Base-by-base conservation (phyloP, 2,888 invertebrate genomes). In the Tachina lurida region DNA sequence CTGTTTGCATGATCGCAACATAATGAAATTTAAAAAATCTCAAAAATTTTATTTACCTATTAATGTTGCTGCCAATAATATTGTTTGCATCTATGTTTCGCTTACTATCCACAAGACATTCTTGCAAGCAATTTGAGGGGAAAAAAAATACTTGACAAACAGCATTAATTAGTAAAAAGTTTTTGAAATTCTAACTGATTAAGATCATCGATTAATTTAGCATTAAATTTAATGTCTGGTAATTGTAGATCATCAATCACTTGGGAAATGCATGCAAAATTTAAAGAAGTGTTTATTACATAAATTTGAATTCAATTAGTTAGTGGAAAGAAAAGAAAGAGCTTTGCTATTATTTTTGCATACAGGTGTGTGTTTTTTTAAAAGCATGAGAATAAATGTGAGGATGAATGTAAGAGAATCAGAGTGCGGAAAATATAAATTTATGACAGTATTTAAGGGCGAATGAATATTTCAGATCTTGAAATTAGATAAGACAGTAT, bases 141-240 rank as follows among this genome's bases (percentile, higher is more conserved):
- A 13, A 45, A 47, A 65, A 56, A 12, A 47, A 58, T 15, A 62
- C 9, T 15, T 56, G 2, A 39, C 1, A 54, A 65, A 58, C 17
- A 62, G 54, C 74, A 68, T 58, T 77, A 82, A 82, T 82, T 85
- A 75, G 71, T 79, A 82, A 82, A 71, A 82, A 71, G 74, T 82
- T 86, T 86, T 86, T 86, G 82, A 86, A 86, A 86, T 86, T 82
- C 70, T 86, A 86, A 86, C 85, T 86, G 82, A 86, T 79, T 79
- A 82, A 86, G 85, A 86, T 86, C 85, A 86, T 86, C 85, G 85
- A 86, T 78, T 85, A 70, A 85, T 71, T 85, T 85, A 85, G 81
- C 75, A 82, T 82, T 78, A 83, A 82, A 75, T 78, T 77, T 67
- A 77, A 77, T 82, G 74, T 70, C 58, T 80, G 74, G 85, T 85